Conservation (phyloP, 2,113 vertebrate species). For the Muscicapa adusta region DNA sequence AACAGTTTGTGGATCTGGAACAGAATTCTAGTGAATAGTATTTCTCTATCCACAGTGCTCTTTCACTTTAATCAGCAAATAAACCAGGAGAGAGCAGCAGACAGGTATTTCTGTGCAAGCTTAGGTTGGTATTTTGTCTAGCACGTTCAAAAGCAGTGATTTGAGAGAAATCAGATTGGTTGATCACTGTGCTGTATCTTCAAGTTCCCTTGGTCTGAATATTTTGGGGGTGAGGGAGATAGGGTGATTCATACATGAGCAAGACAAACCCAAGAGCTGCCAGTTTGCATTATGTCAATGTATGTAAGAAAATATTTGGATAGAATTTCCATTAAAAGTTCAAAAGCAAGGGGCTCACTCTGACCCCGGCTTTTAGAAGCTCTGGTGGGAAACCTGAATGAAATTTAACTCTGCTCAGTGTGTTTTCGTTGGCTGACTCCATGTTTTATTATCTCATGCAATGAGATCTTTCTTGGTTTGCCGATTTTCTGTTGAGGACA, state of each 20-base stretch:
- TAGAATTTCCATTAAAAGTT: slow-evolving; percentile 71
- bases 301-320: slow-evolving; percentile 78
- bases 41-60: not conserved
- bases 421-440: slow-evolving; percentile 74
- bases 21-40: not conserved
- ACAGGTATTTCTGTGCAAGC: not conserved
- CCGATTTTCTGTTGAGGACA: slow-evolving; percentile 71
- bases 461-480: slow-evolving; percentile 77
- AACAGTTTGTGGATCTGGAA: not conserved
- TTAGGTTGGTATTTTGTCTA: not conserved
- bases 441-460: slow-evolving; percentile 76
- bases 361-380: slow-evolving; percentile 61
- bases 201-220: not conserved
- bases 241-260: slow-evolving; percentile 42
- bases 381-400: slow-evolving; percentile 72
- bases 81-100: not conserved
- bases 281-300: slow-evolving; percentile 78
- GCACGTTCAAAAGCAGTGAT: not conserved
- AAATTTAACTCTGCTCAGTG: slow-evolving; percentile 50
- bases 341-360: slow-evolving; percentile 56
- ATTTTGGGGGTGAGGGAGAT: not conserved
- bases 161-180: not conserved
- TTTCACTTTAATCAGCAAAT: slow-evolving; percentile 31
- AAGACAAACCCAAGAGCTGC: slow-evolving; percentile 60
- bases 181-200: not conserved